A percentile compares a stretch with the other conserved stretches of the same genome.
Conservation (phyloP, 1,140 invertebrate genomes). For the Triops cancriformis region DNA sequence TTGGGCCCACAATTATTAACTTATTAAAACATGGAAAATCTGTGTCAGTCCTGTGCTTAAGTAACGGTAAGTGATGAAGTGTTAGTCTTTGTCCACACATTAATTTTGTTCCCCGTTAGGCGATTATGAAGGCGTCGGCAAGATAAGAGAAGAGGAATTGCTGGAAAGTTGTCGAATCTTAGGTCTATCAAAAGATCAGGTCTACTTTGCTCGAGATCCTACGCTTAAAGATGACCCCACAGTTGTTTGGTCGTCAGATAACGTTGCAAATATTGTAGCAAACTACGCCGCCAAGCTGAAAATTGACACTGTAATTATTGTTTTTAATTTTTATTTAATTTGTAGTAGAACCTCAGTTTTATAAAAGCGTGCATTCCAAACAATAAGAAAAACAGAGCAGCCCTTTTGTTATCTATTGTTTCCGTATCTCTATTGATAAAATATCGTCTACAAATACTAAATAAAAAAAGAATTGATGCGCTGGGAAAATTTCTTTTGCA, state of each 20-base stretch:
- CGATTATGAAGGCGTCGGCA: slow-evolving; percentile 59
- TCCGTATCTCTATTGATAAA: too few relatives aligned
- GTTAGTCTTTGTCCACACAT: neutral
- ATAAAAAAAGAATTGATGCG: too few relatives aligned
- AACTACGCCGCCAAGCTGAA: slow-evolving; percentile 60
- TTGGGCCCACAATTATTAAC: slow-evolving; percentile 20
- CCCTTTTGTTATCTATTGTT: too few relatives aligned
- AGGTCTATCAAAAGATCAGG: slow-evolving; percentile 56
- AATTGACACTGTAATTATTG: slow-evolving; percentile 54
- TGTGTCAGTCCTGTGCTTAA: slow-evolving; percentile 4
- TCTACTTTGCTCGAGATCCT: slow-evolving; percentile 46
- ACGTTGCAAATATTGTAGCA: slow-evolving; percentile 60
- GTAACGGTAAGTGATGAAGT: neutral
- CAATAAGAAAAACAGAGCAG: too few relatives aligned
- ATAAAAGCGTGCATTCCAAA: too few relatives aligned
- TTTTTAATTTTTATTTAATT: neutral
- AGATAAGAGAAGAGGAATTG: slow-evolving; percentile 62
- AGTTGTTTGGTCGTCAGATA: slow-evolving; percentile 61
- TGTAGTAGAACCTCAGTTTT: too few relatives aligned
- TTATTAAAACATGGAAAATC: slow-evolving; percentile 17
- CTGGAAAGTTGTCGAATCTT: slow-evolving; percentile 64
- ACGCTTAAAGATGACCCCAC: slow-evolving; percentile 65
- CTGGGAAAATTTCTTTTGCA: too few relatives aligned
- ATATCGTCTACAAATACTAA: too few relatives aligned
- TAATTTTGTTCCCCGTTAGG: slow-evolving; percentile 50